These are phyloP conservation scores for Ceratosolen fusciceps DNA, from an alignment of 1,140 invertebrate genomes.

Conservation along the genomic window DNA sequence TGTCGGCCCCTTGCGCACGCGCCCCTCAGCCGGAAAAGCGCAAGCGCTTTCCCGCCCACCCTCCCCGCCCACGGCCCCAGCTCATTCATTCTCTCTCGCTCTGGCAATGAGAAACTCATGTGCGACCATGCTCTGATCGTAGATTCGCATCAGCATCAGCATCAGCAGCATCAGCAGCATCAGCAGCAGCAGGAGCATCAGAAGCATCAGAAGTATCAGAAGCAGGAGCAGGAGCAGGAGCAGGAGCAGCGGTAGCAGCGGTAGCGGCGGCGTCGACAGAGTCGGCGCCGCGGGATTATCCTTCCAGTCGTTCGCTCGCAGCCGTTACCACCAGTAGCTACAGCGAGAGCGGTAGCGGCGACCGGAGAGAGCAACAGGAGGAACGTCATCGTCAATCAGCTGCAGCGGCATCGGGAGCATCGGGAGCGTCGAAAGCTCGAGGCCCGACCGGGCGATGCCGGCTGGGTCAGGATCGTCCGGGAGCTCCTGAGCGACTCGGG, in stretches of 20 bases:
- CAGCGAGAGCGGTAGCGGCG: neutral
- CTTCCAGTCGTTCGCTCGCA: no score
- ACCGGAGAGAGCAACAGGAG: neutral
- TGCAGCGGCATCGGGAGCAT: no score
- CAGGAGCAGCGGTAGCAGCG: neutral
- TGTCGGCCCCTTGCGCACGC: neutral
- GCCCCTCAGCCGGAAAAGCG: neutral
- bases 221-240: neutral
- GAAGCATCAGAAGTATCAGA: neutral
- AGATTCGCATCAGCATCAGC: neutral
- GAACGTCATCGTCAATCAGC: no score
- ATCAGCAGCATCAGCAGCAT: conserved; percentile 48
- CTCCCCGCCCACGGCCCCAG: neutral
- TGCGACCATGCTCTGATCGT: neutral
- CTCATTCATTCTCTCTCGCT: neutral
- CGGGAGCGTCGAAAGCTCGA: conserved; percentile 39
- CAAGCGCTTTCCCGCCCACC: neutral
- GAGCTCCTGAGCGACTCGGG: conserved; percentile 33
- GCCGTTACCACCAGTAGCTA: neutral
- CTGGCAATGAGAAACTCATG: neutral
- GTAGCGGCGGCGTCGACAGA: neutral
- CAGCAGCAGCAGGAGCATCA: conserved; percentile 48
- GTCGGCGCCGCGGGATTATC: no score
- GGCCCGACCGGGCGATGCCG: neutral
- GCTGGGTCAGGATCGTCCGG: conserved; percentile 54